A percentile compares a stretch with the other conserved stretches of the same genome.
phyloP scores from a whole-genome alignment of 2,113 vertebrate genomes.

The Fukomys damarensis region DNA sequence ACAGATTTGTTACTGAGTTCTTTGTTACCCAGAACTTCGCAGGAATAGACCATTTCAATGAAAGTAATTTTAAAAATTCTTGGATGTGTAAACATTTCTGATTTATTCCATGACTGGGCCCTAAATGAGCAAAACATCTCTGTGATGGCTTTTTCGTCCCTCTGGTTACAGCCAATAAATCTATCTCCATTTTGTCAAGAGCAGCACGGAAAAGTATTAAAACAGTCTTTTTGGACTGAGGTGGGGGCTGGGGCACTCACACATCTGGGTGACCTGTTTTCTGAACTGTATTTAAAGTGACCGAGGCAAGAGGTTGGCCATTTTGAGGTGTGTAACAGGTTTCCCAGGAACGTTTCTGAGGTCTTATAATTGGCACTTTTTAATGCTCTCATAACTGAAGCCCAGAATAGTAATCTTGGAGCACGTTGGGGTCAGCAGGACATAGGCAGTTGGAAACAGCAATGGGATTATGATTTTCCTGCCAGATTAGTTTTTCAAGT shows the following conservation, averaged over 20 bases:
- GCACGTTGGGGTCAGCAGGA: constrained; percentile 69
- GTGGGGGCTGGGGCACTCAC: background rate
- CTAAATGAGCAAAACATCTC: background rate
- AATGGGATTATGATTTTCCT: constrained; percentile 40
- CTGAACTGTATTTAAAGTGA: constrained; percentile 44
- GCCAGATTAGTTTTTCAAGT: constrained; percentile 48
- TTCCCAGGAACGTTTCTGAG: constrained; percentile 77
- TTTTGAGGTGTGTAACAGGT: constrained; percentile 76
- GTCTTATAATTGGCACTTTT: constrained; percentile 80
- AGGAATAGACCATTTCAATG: background rate
- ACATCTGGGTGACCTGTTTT: constrained; percentile 57
- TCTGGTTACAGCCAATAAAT: constrained; percentile 70
- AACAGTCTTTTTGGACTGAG: constrained; percentile 5
- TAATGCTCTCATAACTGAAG: constrained; percentile 77
- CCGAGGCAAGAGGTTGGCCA: constrained; percentile 59
- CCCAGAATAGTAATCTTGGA: constrained; percentile 67
- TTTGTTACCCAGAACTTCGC: constrained; percentile 53
- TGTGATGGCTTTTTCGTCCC: constrained; percentile 10
- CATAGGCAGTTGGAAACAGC: constrained; percentile 12
- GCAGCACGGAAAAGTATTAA: constrained; percentile 66
- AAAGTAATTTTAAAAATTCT: constrained; percentile 49
- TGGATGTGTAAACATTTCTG: constrained; percentile 58
- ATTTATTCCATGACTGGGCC: constrained; percentile 60
- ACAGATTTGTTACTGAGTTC: background rate
- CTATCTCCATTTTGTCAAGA: constrained; percentile 69